Percentiles rank a stretch among this genome's conserved stretches.
phyloP scores from a whole-genome alignment of 2,113 vertebrate species.

The Psephotus haematonotus region DNA sequence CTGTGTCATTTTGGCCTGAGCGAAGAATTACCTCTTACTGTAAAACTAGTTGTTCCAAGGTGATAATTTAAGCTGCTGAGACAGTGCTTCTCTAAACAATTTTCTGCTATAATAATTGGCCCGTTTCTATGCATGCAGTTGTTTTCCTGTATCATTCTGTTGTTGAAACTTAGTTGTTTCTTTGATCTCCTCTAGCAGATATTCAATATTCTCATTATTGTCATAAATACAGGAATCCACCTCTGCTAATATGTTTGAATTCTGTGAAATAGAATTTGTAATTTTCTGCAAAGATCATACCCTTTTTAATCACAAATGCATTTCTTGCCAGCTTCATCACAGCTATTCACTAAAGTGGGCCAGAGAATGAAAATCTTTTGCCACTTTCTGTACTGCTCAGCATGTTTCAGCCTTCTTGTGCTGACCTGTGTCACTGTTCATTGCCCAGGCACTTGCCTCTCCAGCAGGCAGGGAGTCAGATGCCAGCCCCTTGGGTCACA shows the following conservation, averaged over 20 bases:
- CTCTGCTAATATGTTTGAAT: neutral
- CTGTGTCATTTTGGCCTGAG: neutral
- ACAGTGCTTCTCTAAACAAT: neutral
- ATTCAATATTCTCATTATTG: neutral
- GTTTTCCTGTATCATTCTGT: neutral
- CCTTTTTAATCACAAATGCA: neutral
- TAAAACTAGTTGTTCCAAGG: neutral
- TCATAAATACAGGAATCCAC: neutral
- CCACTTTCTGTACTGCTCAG: neutral
- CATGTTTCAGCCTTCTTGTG: neutral
- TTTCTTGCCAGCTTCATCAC: neutral
- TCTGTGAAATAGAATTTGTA: neutral
- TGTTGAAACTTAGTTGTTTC: neutral
- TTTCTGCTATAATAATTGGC: neutral
- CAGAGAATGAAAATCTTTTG: neutral
- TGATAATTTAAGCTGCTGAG: slow-evolving; percentile 20
- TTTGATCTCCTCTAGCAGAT: neutral
- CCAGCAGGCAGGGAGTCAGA: fast-evolving
- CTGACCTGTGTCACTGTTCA: neutral
- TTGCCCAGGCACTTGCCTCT: neutral
- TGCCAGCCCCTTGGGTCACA: neutral
- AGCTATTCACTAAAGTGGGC: neutral
- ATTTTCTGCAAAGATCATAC: neutral
- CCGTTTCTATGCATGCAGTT: neutral
- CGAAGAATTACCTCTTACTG: neutral